phyloP scores from a whole-genome alignment of 2,797 vertebrate genomes.

The Adelosebastes latens region DNA sequence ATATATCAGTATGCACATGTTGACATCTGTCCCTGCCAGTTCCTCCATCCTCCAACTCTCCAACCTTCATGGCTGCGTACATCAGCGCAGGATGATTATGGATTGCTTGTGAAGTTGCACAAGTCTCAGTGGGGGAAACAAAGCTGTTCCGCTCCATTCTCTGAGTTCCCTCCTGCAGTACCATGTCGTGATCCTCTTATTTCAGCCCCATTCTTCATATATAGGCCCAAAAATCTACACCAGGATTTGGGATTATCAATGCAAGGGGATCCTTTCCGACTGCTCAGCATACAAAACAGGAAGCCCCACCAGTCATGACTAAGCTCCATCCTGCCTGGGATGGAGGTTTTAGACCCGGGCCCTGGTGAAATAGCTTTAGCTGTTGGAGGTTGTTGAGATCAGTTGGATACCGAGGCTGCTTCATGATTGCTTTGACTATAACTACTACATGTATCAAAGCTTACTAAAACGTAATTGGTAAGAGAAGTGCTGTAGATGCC shows the following conservation, averaged over 20 bases:
- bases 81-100: constrained; percentile 15
- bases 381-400: constrained; percentile 12
- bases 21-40: constrained; percentile 4
- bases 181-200: constrained; percentile 40
- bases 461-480: constrained; percentile 51
- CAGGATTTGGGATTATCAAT: constrained; percentile 30
- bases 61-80: background rate
- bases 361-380: background rate
- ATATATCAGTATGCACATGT: constrained; percentile 17
- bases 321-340: constrained; percentile 3
- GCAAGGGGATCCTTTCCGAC: background rate
- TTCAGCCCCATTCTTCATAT: constrained; percentile 20
- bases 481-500: constrained; percentile 29
- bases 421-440: constrained; percentile 40
- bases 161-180: constrained; percentile 11
- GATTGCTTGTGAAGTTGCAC: constrained; percentile 30
- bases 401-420: constrained; percentile 5
- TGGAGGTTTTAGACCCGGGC: background rate
- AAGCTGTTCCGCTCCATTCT: constrained; percentile 34
- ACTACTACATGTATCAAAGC: constrained; percentile 36
- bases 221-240: constrained; percentile 27
- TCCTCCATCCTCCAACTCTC: background rate
- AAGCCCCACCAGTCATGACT: constrained; percentile 13
- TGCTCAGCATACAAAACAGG: constrained; percentile 8
- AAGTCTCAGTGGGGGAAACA: constrained; percentile 30